phyloP scores from a whole-genome alignment of 2,888 invertebrate genomes.

The Phanerotoma sp. region DNA sequence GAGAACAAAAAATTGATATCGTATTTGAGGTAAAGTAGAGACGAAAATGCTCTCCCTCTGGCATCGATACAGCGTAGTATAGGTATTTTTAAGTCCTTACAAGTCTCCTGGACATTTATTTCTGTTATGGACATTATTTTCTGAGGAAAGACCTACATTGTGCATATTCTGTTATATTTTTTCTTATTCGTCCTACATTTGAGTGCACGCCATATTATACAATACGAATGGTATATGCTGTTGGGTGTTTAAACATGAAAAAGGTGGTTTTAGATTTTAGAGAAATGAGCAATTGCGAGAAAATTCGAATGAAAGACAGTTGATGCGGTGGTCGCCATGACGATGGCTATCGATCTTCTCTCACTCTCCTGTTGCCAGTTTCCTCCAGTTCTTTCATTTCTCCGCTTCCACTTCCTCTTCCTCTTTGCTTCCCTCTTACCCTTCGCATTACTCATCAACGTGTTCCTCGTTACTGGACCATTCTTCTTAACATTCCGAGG shows the following conservation, averaged over 20 bases:
- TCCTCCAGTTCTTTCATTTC: constrained; percentile 13
- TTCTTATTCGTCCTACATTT: too few relatives aligned
- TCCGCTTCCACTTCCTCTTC: constrained; percentile 9
- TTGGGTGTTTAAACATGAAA: background rate
- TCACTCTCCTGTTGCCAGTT: constrained; percentile 32
- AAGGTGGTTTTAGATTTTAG: background rate
- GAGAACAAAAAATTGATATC: too few relatives aligned
- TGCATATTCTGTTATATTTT: too few relatives aligned
- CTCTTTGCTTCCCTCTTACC: constrained; percentile 3
- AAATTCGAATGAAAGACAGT: constrained; percentile 30
- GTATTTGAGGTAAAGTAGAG: background rate
- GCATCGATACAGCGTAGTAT: constrained; percentile 4
- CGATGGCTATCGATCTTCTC: constrained; percentile 48
- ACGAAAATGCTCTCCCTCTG: constrained; percentile 2
- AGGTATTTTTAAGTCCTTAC: background rate
- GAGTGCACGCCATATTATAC: too few relatives aligned
- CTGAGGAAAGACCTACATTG: background rate
- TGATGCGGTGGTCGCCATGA: constrained; percentile 47
- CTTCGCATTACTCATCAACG: constrained; percentile 2
- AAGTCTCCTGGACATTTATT: background rate
- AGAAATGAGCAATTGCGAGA: background rate
- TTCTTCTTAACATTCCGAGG: constrained; percentile 26
- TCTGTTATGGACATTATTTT: background rate
- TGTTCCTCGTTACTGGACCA: constrained; percentile 30
- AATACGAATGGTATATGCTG: background rate